Base-by-base conservation (phyloP, 2,888 invertebrate species). In the Xiphydria camelus region DNA sequence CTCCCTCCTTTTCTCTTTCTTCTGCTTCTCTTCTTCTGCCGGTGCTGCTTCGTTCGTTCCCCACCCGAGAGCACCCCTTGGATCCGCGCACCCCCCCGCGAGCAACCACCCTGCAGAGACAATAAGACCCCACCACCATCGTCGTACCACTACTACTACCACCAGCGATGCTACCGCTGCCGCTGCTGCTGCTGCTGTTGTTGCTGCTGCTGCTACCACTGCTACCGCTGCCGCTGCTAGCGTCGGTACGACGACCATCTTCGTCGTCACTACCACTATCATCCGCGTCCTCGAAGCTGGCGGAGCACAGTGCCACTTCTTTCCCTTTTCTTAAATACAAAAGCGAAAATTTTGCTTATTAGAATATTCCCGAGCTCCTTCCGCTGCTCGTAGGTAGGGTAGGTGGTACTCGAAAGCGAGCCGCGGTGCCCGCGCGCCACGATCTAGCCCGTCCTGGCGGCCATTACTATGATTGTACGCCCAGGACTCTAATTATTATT, bases 261-360 rank as follows among this genome's bases (percentile, higher is more conserved):
- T n/a, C 29, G 29, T 31, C 14, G 12, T 12, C 17, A 29, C 14
- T 29, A 37, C 40, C 40, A 18, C 4, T 19, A 7, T 19, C 9
- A 5, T 18, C n/a, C n/a, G n/a, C n/a, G n/a, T n/a, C n/a, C n/a
- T n/a, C n/a, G n/a, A n/a, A n/a, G n/a, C n/a, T n/a, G n/a, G 33
- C 41, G 41, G 33, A 41, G 41, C 33, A 41, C n/a, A n/a, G 49
- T 47, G 43, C 57, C 58, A 57, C 56, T 69, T 67, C 68, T 65
- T 64, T 64, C 64, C 63, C 62, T 65, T 66, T 70, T 68, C 68
- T 69, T 70, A 67, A 69, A 68, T 66, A 68, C 67, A 67, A 70
- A 70, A 70, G 70, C 67, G 66, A 68, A 69, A 69, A 70, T 70
- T 69, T 68, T 68, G 67, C 70, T 70, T 70, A 70, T 70, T 70